Evolutionary conservation across 2,113 vertebrate genomes (phyloP).

Genomic region (Zosterops japonicus): DNA sequence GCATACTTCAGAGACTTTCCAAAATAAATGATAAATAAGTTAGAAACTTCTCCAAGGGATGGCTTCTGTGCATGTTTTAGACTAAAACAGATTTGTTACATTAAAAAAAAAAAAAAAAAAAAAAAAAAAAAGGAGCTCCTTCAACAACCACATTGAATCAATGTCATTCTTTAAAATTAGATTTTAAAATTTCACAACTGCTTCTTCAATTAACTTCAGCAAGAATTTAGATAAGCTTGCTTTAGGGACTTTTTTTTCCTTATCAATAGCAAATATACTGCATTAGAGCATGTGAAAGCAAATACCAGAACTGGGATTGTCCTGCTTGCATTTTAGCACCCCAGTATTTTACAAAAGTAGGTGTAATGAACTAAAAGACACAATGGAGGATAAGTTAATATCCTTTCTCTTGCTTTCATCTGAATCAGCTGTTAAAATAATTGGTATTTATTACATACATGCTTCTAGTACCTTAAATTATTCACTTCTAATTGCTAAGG

Average conservation of each 20-base stretch:
- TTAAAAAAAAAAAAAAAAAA: conserved; percentile 45
- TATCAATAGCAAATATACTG: neutral
- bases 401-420: neutral
- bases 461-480: neutral
- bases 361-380: conserved; percentile 16
- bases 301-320: neutral
- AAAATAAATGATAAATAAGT: conserved; percentile 58
- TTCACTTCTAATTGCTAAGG: conserved; percentile 1
- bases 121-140: conserved; percentile 45
- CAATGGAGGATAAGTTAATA: neutral
- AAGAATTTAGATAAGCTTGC: conserved; percentile 23
- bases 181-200: conserved; percentile 20
- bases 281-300: neutral
- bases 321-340: neutral
- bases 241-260: neutral
- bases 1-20: conserved; percentile 68
- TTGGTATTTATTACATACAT: neutral
- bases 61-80: conserved; percentile 53
- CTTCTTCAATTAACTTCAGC: neutral
- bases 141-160: neutral
- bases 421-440: neutral
- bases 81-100: conserved; percentile 46
- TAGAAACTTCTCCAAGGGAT: conserved; percentile 59
- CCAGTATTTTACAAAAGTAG: neutral
- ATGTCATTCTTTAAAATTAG: neutral